Percentiles rank a stretch among this genome's conserved stretches.
These are phyloP conservation scores for Sarcophilus harrisii DNA, from an alignment of 2,797 vertebrate species.

Conservation along the genomic window DNA sequence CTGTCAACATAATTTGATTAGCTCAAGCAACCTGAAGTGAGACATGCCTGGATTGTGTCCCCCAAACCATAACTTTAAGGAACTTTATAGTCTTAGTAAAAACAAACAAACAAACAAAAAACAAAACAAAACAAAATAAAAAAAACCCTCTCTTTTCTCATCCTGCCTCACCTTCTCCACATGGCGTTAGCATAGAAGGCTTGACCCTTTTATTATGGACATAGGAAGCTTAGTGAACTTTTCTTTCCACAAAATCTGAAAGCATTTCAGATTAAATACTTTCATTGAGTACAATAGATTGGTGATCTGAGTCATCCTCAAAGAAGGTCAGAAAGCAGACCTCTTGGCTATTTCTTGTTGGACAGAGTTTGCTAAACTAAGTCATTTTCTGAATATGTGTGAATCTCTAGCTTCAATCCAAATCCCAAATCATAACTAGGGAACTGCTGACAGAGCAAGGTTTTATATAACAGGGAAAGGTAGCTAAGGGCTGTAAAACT, in stretches of 20 bases:
- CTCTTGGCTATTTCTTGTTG: conserved; percentile 54
- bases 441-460: conserved; percentile 68
- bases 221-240: conserved; percentile 4
- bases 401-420: conserved; percentile 55
- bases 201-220: conserved; percentile 49
- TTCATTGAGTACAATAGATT: conserved; percentile 30
- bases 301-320: conserved; percentile 50
- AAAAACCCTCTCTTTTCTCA: neutral
- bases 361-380: conserved; percentile 61
- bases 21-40: neutral
- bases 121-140: too few relatives aligned
- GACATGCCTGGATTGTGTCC: neutral
- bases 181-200: conserved; percentile 22
- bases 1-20: neutral
- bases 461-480: conserved; percentile 46
- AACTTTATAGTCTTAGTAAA: neutral
- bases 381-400: conserved; percentile 47
- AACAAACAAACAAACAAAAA: too few relatives aligned
- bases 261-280: conserved; percentile 55
- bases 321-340: neutral
- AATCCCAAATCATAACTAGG: conserved; percentile 57
- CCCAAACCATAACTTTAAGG: neutral
- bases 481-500: conserved; percentile 49
- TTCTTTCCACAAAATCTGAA: conserved; percentile 47
- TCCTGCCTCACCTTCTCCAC: conserved; percentile 37